Base-by-base conservation (phyloP, 1,140 invertebrate genomes). In the Wasmannia auropunctata region DNA sequence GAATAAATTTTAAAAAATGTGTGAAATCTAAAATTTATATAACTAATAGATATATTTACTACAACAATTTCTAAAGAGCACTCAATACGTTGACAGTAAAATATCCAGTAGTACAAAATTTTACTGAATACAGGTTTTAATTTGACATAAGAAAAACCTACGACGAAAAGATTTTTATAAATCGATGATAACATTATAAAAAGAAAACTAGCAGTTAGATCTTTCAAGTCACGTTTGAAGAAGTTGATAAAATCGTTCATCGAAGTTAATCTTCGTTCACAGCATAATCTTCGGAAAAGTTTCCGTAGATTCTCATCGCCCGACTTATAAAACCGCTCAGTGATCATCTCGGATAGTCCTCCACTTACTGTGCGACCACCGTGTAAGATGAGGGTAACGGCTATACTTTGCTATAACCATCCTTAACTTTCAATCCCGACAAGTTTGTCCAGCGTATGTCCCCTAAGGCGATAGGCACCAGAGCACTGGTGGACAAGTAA, bases 401-500 rank as follows among this genome's bases (percentile, higher is more conserved):
- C 63, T 72, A 80, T 80, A 76, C 11, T 72, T 72, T 43, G 7
- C 28, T 43, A 65, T 86, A 51, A 46, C 67, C 83, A 54, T 72
- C 69, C 46, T 62, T 70, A 88, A 89, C 87, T 89, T 80, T 88
- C 67, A 56, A 54, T 80, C n/a, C 25, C 7, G 65, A 34, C 69
- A 87, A 88, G 63, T 83, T 88, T 58, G 83, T 75, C 34, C 34
- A 31, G 28, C 70, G 54, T 85, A 80, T 54, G 69, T 83, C 40
- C 75, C 83, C 25, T 28, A 69, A 58, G 76, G 85, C 85, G 76
- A 79, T 81, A 56, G 76, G 60, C 62, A 69, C 43, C 31, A 51
- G 31, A 19, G 31, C 43, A 49, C 56, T 67, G 51, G 76, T 87
- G 88, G 88, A 87, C 88, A 72, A 87, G 63, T 70, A 87, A 87